Conservation (phyloP, 2,888 invertebrate genomes). For the Dichetophora obliterata region DNA sequence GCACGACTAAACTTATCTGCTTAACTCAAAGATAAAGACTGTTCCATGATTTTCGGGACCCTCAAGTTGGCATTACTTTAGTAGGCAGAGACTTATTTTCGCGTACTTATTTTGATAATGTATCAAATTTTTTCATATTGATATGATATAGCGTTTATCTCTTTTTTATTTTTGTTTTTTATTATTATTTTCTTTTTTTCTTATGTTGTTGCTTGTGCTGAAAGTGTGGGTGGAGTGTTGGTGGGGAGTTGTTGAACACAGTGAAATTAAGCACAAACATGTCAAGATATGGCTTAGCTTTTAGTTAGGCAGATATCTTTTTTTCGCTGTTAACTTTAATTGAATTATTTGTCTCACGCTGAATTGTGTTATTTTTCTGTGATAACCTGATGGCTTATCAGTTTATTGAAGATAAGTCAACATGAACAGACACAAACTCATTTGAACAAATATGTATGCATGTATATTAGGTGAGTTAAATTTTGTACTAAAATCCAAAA, state of each 20-base stretch:
- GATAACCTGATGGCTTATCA: background rate
- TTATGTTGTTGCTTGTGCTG: background rate
- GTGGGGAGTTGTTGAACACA: background rate
- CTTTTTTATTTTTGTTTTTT: background rate
- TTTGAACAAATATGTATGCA: too few relatives aligned
- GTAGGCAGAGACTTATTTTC: background rate
- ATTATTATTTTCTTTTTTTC: background rate
- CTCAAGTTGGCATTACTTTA: conserved; percentile 3
- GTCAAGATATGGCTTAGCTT: background rate
- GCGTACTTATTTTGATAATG: conserved; percentile 27
- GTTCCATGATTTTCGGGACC: conserved; percentile 27
- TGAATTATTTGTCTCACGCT: too few relatives aligned
- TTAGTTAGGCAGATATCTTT: background rate
- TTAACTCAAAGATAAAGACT: conserved; percentile 42
- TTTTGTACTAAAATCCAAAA: too few relatives aligned
- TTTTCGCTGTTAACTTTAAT: background rate
- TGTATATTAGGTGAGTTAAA: too few relatives aligned
- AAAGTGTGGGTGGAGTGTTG: background rate
- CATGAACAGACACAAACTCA: background rate
- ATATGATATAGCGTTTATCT: background rate
- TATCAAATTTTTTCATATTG: conserved; percentile 16
- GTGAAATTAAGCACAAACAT: background rate
- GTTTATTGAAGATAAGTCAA: background rate
- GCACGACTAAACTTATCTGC: conserved; percentile 41
- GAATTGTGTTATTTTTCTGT: background rate